phyloP scores from a whole-genome alignment of 2,888 invertebrate species.

The Odontomyia ornata region DNA sequence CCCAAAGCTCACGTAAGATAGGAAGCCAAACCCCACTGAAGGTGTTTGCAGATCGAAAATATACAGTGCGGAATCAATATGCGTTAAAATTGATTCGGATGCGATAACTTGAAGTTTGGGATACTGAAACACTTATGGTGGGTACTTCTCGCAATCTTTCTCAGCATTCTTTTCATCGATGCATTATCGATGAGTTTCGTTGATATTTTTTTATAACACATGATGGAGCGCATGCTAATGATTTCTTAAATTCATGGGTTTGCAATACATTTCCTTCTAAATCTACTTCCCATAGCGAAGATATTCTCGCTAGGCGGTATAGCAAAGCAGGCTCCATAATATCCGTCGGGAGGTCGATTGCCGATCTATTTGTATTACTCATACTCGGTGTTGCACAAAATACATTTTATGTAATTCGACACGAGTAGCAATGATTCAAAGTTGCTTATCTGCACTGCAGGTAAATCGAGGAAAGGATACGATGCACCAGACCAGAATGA shows the following conservation, averaged over 20 bases:
- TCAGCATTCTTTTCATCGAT: slow-evolving; percentile 59
- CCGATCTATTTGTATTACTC: slow-evolving; percentile 83
- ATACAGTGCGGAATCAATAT: slow-evolving; percentile 73
- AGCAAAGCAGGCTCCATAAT: slow-evolving; percentile 81
- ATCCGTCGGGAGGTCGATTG: slow-evolving; percentile 79
- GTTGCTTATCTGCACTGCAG: slow-evolving; percentile 70
- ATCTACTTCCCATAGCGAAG: slow-evolving; percentile 78
- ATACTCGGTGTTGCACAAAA: slow-evolving; percentile 79
- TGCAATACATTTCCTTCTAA: slow-evolving; percentile 77
- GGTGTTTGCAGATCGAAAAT: slow-evolving; percentile 75
- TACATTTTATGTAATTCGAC: slow-evolving; percentile 79
- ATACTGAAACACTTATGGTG: slow-evolving; percentile 73
- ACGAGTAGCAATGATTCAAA: slow-evolving; percentile 74
- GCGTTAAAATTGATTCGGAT: slow-evolving; percentile 74
- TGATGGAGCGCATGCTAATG: slow-evolving; percentile 70
- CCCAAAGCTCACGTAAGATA: slow-evolving; percentile 60
- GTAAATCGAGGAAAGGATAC: slow-evolving; percentile 78
- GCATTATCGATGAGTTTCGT: slow-evolving; percentile 56
- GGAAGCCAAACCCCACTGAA: slow-evolving; percentile 74
- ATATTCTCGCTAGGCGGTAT: slow-evolving; percentile 63
- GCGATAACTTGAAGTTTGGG: slow-evolving; percentile 68
- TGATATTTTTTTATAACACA: slow-evolving; percentile 64
- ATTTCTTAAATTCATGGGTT: slow-evolving; percentile 79
- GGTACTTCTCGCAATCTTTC: slow-evolving; percentile 55
- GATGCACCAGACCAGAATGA: no score